These are phyloP conservation scores for Morbakka virulenta DNA, from an alignment of 30 jellyfish, hydroid and myxozoan genomes.

Conservation along the genomic window DNA sequence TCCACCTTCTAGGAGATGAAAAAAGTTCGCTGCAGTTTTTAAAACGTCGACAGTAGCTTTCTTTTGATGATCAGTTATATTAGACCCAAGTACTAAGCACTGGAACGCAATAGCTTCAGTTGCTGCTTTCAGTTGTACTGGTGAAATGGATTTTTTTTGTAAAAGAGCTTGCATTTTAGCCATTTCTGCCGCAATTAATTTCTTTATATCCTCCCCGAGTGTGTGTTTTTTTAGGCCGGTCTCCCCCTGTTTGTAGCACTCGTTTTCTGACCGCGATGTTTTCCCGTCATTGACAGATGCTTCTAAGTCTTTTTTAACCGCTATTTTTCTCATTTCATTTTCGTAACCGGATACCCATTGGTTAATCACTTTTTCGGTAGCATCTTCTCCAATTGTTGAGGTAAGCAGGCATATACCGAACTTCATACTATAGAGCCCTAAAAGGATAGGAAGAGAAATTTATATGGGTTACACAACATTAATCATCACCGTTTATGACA, in stretches of 20 bases:
- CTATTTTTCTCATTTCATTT: background rate
- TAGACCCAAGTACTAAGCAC: conserved; percentile 2
- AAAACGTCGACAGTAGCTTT: background rate
- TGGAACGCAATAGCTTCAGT: conserved; percentile 22
- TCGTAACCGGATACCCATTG: conserved; percentile 69
- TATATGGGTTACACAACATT: too few species aligned
- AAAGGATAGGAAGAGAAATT: too few species aligned
- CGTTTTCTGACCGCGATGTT: background rate
- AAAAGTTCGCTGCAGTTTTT: conserved; percentile 7
- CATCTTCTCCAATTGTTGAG: conserved; percentile 41
- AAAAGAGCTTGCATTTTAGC: background rate
- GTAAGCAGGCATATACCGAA: conserved; percentile 49
- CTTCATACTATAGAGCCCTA: conserved; percentile 19
- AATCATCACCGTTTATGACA: too few species aligned
- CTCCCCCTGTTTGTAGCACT: background rate
- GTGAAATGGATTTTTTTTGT: background rate
- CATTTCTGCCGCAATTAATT: background rate
- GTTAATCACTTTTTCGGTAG: conserved; percentile 43
- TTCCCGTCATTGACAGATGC: conserved; percentile 4
- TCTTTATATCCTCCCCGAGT: background rate
- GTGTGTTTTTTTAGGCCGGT: background rate
- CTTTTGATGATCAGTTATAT: background rate
- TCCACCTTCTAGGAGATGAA: conserved; percentile 38
- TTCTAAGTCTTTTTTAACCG: conserved; percentile 1
- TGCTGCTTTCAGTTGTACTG: conserved; percentile 25